These are phyloP conservation scores for Brachionus koreanus DNA, from an alignment of 1,140 invertebrate species.

Conservation along the genomic window DNA sequence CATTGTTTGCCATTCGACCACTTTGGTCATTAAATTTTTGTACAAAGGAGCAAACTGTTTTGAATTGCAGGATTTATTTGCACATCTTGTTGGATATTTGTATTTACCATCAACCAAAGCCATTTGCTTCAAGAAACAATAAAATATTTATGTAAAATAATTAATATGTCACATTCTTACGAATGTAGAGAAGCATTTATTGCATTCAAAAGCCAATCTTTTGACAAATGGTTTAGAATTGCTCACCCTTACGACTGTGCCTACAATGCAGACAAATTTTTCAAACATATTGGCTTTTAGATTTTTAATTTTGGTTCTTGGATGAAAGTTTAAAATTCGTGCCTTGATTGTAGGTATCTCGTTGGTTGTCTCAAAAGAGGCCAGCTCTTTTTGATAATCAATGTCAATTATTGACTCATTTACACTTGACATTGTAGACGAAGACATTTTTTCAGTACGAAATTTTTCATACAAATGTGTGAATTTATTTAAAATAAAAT, in stretches of 20 bases:
- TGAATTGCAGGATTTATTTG: slow-evolving; percentile 61
- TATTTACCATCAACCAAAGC: slow-evolving; percentile 56
- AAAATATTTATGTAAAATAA: not conserved
- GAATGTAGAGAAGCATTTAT: slow-evolving; percentile 67
- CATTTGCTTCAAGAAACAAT: slow-evolving; percentile 45
- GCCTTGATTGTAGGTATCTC: slow-evolving; percentile 39
- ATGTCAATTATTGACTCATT: slow-evolving; percentile 23
- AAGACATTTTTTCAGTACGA: slow-evolving; percentile 27
- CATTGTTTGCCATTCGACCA: slow-evolving; percentile 73
- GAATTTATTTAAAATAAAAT: not conserved
- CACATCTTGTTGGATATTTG: slow-evolving; percentile 54
- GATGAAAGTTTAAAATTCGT: slow-evolving; percentile 27
- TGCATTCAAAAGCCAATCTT: slow-evolving; percentile 73
- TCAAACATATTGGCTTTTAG: slow-evolving; percentile 55
- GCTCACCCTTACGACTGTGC: slow-evolving; percentile 78
- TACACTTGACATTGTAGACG: not conserved
- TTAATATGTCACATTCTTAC: not conserved
- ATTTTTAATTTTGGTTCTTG: slow-evolving; percentile 30
- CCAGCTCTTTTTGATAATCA: slow-evolving; percentile 17
- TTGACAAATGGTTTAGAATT: slow-evolving; percentile 70
- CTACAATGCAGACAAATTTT: slow-evolving; percentile 75
- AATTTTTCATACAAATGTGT: slow-evolving; percentile 28
- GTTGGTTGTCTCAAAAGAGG: slow-evolving; percentile 2
- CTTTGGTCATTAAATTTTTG: slow-evolving; percentile 68
- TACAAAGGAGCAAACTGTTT: slow-evolving; percentile 67